These are phyloP conservation scores for Oncorhynchus gorbuscha DNA, from an alignment of 2,113 vertebrate species.

Conservation along the genomic window DNA sequence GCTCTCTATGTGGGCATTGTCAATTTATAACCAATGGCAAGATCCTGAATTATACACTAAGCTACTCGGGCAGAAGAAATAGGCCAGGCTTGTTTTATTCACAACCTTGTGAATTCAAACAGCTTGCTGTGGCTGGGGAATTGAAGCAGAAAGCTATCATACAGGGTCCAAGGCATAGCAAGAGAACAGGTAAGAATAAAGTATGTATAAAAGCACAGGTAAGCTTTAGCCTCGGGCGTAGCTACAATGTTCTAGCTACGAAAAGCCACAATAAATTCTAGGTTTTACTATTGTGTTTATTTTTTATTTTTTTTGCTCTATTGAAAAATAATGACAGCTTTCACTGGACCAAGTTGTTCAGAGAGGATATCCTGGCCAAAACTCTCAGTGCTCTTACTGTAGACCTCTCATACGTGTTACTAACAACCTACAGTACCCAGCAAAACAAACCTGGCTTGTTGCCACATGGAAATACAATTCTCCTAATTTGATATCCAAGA, in stretches of 20 bases:
- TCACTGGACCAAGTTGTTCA: constrained; percentile 20
- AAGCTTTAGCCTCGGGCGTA: constrained; percentile 70
- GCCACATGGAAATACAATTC: no score
- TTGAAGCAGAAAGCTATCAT: constrained; percentile 66
- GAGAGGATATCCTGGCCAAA: constrained; percentile 59
- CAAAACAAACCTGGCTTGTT: no score
- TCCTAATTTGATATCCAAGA: no score
- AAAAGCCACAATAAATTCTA: constrained; percentile 74
- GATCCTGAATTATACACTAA: constrained; percentile 75
- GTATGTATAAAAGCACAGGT: constrained; percentile 74
- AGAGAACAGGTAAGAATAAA: constrained; percentile 75
- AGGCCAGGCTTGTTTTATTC: constrained; percentile 73
- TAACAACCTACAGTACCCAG: no score
- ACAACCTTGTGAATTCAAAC: constrained; percentile 73
- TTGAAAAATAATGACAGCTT: constrained; percentile 63
- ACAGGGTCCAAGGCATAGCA: constrained; percentile 69
- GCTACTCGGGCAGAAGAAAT: constrained; percentile 63
- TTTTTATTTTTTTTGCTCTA: constrained; percentile 54
- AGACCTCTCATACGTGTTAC: constrained; percentile 17
- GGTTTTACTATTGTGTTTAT: constrained; percentile 68
- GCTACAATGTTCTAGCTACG: constrained; percentile 65
- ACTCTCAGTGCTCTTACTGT: constrained; percentile 42
- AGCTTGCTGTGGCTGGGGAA: constrained; percentile 71
- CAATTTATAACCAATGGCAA: constrained; percentile 78
- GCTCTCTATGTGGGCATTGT: constrained; percentile 64